Evolutionary conservation across 53 echinoderm and acorn worm genomes (phyloP).

Genomic region (Temnopleurus reevesii): DNA sequence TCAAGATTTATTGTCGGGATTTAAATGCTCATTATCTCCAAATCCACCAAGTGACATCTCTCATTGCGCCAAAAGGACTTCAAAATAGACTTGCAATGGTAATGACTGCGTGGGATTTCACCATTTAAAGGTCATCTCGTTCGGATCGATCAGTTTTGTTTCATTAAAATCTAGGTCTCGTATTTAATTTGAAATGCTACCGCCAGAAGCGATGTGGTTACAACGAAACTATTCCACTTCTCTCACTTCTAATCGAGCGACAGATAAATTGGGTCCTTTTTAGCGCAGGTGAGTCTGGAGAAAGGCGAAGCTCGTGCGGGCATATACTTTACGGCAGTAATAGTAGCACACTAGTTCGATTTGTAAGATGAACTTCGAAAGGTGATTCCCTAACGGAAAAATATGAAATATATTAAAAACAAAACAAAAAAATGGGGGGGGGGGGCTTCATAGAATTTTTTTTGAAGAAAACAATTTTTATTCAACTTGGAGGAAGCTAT

Average conservation of each 20-base stretch:
- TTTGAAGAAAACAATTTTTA: too few relatives aligned
- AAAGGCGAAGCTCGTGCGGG: background rate
- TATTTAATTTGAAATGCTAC: constrained; percentile 11
- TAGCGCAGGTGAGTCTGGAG: background rate
- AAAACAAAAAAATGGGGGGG: too few relatives aligned
- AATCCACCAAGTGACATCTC: background rate
- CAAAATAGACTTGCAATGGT: background rate
- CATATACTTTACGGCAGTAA: background rate
- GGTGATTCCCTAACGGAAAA: too few relatives aligned
- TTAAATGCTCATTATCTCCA: background rate
- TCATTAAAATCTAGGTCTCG: constrained; percentile 31
- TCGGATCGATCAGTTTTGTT: constrained; percentile 15
- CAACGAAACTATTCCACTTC: background rate
- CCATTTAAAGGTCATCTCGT: constrained; percentile 12
- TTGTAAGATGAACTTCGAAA: background rate
- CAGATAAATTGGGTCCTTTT: background rate
- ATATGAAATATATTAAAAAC: too few relatives aligned
- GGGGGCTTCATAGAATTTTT: too few relatives aligned
- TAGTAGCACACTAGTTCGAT: background rate
- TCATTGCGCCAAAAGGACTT: background rate
- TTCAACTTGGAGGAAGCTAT: too few relatives aligned
- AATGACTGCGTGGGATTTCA: constrained; percentile 4
- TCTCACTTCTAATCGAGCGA: background rate
- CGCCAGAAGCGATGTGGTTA: background rate
- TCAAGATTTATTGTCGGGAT: background rate